Percentiles rank a stretch among this genome's conserved stretches.
Conservation (phyloP, 2,797 vertebrate genomes). For the Streptopelia turtur region DNA sequence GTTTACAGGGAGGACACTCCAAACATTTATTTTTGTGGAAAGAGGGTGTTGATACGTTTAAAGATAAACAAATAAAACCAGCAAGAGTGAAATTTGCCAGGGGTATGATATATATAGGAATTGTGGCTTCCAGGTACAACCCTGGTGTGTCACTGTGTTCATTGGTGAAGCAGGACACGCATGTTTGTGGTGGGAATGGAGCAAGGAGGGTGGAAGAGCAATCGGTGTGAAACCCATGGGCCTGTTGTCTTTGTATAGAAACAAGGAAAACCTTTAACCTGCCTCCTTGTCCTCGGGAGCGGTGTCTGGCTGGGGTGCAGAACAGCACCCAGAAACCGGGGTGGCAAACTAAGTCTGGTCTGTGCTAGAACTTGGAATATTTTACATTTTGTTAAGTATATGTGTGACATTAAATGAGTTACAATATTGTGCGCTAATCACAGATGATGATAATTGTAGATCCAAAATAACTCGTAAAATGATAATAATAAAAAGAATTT, state of each 20-base stretch:
- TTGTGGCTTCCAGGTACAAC: accelerated
- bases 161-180: accelerated
- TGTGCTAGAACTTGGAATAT: neutral
- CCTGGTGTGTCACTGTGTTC: accelerated
- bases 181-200: neutral
- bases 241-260: neutral
- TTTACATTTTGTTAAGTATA: neutral
- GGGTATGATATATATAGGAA: neutral
- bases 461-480: slow-evolving; percentile 49
- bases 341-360: neutral
- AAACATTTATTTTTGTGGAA: neutral
- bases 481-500: slow-evolving; percentile 47
- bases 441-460: slow-evolving; percentile 15
- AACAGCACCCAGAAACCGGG: neutral
- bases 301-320: neutral
- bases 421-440: slow-evolving; percentile 25
- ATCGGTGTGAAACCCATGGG: neutral
- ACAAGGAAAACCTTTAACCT: neutral
- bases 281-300: accelerated
- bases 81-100: neutral
- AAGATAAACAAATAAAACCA: neutral
- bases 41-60: neutral
- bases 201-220: neutral
- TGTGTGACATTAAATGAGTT: neutral
- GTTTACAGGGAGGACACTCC: neutral